These are phyloP conservation scores for Naja naja DNA, from an alignment of 2,113 vertebrate species.

Conservation along the genomic window DNA sequence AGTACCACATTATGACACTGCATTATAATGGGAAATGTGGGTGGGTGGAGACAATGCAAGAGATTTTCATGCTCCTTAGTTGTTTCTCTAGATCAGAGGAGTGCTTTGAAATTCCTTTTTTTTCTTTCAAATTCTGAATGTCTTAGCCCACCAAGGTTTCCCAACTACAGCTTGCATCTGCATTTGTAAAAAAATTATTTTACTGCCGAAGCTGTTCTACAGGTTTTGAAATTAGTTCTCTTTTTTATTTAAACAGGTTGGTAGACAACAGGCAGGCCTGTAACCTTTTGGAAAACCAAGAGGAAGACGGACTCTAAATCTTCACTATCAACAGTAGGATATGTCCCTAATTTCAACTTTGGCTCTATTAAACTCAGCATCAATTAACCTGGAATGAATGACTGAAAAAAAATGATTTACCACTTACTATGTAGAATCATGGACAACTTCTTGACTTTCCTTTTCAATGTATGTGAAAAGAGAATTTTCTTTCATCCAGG, in stretches of 20 bases:
- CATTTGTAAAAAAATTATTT: background rate
- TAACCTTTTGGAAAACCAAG: background rate
- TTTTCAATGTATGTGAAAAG: background rate
- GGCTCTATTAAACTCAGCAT: background rate
- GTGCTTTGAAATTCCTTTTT: slow-evolving; percentile 8
- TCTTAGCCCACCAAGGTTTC: background rate
- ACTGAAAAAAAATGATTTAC: background rate
- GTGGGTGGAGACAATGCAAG: background rate
- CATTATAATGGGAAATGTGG: background rate
- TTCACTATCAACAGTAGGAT: background rate
- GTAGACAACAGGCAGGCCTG: background rate
- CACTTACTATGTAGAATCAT: background rate
- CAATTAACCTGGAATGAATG: background rate
- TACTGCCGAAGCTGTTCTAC: background rate
- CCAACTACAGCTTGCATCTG: background rate
- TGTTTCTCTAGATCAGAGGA: background rate
- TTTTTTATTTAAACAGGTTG: background rate
- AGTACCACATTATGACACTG: background rate
- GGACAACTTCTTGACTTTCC: background rate
- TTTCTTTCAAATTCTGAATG: background rate
- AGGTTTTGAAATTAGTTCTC: background rate
- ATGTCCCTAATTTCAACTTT: background rate
- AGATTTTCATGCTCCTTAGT: background rate
- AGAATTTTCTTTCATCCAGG: background rate
- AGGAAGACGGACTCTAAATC: background rate